Percentiles rank a stretch among this genome's conserved stretches.
Evolutionary conservation across 2,113 vertebrate genomes (phyloP).

Genomic region (Heteronetta atricapilla): DNA sequence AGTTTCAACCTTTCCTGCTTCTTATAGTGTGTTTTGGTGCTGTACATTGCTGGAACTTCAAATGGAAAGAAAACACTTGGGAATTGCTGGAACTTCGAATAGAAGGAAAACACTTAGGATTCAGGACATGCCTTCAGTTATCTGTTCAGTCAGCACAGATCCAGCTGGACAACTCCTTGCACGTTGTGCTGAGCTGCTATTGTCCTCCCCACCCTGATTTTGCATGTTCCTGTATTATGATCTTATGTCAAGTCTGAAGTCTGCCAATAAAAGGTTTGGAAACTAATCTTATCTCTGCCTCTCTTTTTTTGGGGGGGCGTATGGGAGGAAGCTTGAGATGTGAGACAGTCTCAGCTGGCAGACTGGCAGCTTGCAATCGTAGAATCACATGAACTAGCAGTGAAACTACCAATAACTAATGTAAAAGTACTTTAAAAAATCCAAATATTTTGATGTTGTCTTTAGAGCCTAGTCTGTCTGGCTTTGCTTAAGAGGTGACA

Average conservation of each 20-base stretch:
- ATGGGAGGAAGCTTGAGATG: neutral
- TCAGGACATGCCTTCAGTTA: conserved; percentile 27
- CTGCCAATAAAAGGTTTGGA: neutral
- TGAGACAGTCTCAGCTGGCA: neutral
- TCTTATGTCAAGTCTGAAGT: neutral
- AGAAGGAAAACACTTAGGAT: conserved; percentile 53
- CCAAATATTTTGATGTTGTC: conserved; percentile 23
- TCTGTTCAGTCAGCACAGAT: conserved; percentile 3
- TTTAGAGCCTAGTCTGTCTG: conserved; percentile 44
- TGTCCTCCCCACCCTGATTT: neutral
- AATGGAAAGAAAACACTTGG: conserved; percentile 53
- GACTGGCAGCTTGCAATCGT: neutral
- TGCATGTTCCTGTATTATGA: neutral
- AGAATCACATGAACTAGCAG: neutral
- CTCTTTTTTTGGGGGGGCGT: no score
- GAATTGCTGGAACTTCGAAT: conserved; percentile 28
- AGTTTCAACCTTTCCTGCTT: neutral
- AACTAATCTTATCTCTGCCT: neutral
- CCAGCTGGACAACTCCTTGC: neutral
- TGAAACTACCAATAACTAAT: neutral
- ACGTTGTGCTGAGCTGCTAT: neutral
- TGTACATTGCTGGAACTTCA: conserved; percentile 32
- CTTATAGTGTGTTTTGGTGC: neutral
- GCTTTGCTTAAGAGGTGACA: conserved; percentile 30
- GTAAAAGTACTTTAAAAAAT: neutral